These are phyloP conservation scores for Rhinogobius similis DNA, from an alignment of 2,113 vertebrate genomes.

Conservation along the genomic window DNA sequence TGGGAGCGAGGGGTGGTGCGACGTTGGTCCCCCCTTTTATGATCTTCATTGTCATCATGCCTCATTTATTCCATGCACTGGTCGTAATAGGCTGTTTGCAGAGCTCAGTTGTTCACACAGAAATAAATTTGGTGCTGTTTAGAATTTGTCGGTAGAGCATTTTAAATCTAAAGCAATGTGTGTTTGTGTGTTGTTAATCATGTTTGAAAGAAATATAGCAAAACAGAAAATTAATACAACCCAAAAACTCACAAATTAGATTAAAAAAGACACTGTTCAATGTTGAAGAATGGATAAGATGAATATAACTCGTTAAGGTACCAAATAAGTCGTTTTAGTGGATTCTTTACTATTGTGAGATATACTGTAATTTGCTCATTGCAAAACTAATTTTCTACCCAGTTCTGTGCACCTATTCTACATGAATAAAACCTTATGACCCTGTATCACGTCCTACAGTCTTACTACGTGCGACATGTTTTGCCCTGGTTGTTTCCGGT, in stretches of 20 bases:
- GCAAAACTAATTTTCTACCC: neutral
- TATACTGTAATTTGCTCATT: neutral
- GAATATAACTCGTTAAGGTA: too few relatives aligned
- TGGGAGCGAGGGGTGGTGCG: neutral
- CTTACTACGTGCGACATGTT: neutral
- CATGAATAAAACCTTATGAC: neutral
- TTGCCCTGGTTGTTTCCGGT: neutral
- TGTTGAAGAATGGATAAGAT: neutral
- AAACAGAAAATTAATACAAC: too few relatives aligned
- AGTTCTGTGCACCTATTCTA: neutral
- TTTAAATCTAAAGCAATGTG: neutral
- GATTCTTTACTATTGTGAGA: neutral
- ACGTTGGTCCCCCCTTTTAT: slow-evolving; percentile 1
- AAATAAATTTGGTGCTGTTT: neutral
- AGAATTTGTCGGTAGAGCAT: neutral
- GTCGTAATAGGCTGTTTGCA: slow-evolving; percentile 4
- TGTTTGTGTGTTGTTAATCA: too few relatives aligned
- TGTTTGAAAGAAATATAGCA: too few relatives aligned
- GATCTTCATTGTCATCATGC: neutral
- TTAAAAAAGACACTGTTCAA: neutral
- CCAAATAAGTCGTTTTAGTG: too few relatives aligned
- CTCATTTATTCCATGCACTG: neutral
- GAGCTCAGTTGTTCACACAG: slow-evolving; percentile 2
- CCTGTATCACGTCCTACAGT: neutral
- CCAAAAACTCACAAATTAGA: neutral